These are phyloP conservation scores for Oscheius onirici DNA, from an alignment of 2,888 invertebrate species.

Conservation along the genomic window DNA sequence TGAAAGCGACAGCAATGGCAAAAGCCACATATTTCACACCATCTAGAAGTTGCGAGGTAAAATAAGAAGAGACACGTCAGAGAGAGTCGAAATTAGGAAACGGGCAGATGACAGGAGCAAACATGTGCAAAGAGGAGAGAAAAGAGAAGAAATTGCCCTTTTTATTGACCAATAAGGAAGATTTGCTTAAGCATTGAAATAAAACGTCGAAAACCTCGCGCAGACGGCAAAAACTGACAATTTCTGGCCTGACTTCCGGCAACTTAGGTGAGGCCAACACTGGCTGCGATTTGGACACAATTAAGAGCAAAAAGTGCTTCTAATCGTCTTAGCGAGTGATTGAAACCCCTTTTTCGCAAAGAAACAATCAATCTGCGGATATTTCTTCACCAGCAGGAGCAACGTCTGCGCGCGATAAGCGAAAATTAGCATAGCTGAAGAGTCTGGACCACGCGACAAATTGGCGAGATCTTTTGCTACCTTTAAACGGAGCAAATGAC, in stretches of 20 bases:
- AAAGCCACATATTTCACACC: constrained; percentile 23
- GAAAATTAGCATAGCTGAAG: constrained; percentile 30
- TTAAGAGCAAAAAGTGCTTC: constrained; percentile 28
- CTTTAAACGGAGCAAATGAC: no score
- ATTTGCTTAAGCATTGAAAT: background rate
- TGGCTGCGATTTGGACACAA: constrained; percentile 13
- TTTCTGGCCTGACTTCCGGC: constrained; percentile 15
- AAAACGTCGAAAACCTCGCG: background rate
- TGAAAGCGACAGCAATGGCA: constrained; percentile 15
- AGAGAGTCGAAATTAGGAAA: constrained; percentile 11
- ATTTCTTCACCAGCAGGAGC: background rate
- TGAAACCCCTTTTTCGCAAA: constrained; percentile 1
- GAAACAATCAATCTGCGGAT: constrained; percentile 11
- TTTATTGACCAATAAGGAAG: constrained; percentile 1
- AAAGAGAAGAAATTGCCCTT: constrained; percentile 4
- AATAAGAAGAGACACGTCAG: constrained; percentile 24
- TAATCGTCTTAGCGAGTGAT: constrained; percentile 27
- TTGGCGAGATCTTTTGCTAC: no score
- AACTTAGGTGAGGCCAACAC: constrained; percentile 3
- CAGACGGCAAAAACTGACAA: constrained; percentile 4
- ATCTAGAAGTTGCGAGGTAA: constrained; percentile 16
- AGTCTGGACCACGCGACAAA: background rate
- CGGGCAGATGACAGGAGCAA: constrained; percentile 7
- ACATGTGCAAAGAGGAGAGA: background rate
- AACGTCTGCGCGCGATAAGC: constrained; percentile 1